Evolutionary conservation across 2,888 invertebrate genomes (phyloP).

Genomic region (Zootermopsis nevadensis): DNA sequence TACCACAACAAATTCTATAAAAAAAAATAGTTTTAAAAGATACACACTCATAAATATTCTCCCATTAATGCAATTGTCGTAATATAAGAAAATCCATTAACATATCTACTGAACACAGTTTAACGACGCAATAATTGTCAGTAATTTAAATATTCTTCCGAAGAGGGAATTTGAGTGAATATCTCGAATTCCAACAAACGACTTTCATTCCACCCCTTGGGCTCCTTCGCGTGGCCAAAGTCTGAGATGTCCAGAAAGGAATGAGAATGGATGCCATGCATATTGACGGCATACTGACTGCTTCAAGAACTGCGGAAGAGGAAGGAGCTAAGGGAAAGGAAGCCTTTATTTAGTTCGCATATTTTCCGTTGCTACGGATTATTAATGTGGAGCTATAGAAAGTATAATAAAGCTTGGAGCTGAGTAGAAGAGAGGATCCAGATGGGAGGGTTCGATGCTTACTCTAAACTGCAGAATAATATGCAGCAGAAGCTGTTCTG

Average conservation of each 20-base stretch:
- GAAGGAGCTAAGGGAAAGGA: not conserved
- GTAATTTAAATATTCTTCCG: not conserved
- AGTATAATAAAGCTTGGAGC: not conserved
- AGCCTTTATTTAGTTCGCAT: conserved; percentile 12
- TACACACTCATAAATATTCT: too few relatives aligned
- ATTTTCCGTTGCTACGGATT: not conserved
- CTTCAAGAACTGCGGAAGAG: not conserved
- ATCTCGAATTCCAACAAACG: not conserved
- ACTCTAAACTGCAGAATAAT: too few relatives aligned
- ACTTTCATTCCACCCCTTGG: not conserved
- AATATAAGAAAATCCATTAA: too few relatives aligned
- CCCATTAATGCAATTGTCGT: too few relatives aligned
- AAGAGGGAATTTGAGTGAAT: not conserved
- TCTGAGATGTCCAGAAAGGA: not conserved
- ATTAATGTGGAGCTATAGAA: conserved; percentile 20
- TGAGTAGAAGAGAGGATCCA: too few relatives aligned
- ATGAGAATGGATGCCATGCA: conserved; percentile 20
- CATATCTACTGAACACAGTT: too few relatives aligned
- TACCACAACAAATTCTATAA: too few relatives aligned
- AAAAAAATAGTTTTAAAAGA: too few relatives aligned
- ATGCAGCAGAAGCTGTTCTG: too few relatives aligned
- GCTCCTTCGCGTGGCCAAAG: not conserved
- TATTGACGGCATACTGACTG: not conserved
- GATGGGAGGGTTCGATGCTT: too few relatives aligned
- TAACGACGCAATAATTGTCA: not conserved